A percentile compares a stretch with the other conserved stretches of the same genome.
phyloP scores from a whole-genome alignment of 2,888 invertebrate species.

The Augiades crinisus region DNA sequence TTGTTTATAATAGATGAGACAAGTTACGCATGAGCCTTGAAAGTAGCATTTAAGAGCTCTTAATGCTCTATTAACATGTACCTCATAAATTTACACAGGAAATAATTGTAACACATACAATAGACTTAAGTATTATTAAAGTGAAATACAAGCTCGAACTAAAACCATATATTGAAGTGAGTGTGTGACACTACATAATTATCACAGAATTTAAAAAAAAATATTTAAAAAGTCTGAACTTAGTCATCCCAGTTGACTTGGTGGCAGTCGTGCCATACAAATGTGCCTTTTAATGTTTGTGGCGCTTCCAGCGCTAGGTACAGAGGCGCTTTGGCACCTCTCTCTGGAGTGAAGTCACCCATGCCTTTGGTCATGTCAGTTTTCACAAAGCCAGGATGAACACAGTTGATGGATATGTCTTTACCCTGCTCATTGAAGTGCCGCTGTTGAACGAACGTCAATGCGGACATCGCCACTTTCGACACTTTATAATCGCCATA shows the following conservation, averaged over 20 bases:
- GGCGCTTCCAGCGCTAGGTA: constrained; percentile 72
- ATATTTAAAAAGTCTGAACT: constrained; percentile 49
- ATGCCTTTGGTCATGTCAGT: constrained; percentile 76
- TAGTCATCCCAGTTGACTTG: constrained; percentile 78
- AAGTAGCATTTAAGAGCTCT: background rate
- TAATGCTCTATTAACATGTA: background rate
- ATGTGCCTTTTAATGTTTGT: constrained; percentile 67
- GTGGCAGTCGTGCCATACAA: constrained; percentile 75
- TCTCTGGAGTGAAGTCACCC: constrained; percentile 71
- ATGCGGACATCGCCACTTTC: constrained; percentile 71
- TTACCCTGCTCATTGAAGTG: constrained; percentile 73
- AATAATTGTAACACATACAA: constrained; percentile 5
- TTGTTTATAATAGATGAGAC: constrained; percentile 6
- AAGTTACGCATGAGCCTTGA: background rate
- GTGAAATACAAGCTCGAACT: constrained; percentile 36
- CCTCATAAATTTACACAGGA: background rate
- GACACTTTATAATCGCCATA: constrained; percentile 77
- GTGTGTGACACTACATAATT: constrained; percentile 63
- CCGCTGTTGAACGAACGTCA: constrained; percentile 73
- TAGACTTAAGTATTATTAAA: constrained; percentile 4
- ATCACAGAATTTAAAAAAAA: constrained; percentile 72
- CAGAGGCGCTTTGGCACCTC: constrained; percentile 68
- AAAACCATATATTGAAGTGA: constrained; percentile 71
- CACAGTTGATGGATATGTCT: constrained; percentile 72
- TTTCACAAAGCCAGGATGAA: constrained; percentile 75